Conservation (phyloP, 2,113 vertebrate genomes). For the Lepus americanus region DNA sequence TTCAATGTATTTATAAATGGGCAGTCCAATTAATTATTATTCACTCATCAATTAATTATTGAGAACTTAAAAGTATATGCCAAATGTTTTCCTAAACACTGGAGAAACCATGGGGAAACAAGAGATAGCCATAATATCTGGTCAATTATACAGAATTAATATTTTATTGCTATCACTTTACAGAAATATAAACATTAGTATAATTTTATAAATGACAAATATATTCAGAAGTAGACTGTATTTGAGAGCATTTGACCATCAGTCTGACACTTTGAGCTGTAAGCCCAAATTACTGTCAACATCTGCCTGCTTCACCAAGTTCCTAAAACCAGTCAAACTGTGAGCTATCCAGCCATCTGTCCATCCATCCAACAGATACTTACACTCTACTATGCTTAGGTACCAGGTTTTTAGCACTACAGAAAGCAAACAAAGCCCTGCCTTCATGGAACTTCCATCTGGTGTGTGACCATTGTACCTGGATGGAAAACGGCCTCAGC, state of each 20-base stretch:
- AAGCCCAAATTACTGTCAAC: not conserved
- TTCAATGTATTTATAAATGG: conserved; percentile 19
- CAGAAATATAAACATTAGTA: conserved; percentile 8
- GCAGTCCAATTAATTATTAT: conserved; percentile 32
- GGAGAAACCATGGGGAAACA: not conserved
- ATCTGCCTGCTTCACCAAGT: not conserved
- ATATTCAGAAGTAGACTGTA: conserved; percentile 42
- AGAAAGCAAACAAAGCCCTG: not conserved
- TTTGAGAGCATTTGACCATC: conserved; percentile 9
- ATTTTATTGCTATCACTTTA: conserved; percentile 30
- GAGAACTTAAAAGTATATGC: not conserved
- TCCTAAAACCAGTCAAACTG: not conserved
- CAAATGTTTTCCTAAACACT: conserved; percentile 7
- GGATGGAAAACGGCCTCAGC: not conserved
- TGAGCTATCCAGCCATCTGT: not conserved
- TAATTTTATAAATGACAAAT: conserved; percentile 54
- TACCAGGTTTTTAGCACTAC: not conserved
- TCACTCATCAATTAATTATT: conserved; percentile 12
- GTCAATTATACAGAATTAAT: not conserved
- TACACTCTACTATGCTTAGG: not conserved
- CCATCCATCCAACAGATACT: not conserved
- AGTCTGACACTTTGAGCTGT: not conserved
- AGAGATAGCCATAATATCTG: not conserved
- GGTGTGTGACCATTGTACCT: not conserved
- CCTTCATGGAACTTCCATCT: not conserved